Base-by-base conservation (phyloP, 2,797 vertebrate species). In the Petrocephalus sullivani region DNA sequence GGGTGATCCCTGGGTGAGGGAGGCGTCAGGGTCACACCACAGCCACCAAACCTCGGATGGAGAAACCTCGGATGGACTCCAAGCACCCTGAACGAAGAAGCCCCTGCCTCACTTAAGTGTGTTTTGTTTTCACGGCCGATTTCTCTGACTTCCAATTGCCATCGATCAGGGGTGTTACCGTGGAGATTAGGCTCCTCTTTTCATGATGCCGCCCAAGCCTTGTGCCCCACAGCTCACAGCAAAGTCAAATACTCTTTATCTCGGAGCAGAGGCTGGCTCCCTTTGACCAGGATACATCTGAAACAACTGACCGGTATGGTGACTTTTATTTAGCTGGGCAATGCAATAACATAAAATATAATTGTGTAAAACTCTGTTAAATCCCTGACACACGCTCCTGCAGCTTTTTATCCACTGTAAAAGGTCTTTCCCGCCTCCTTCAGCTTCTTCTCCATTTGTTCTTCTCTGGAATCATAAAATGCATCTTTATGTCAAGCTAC, bases 221-320 rank as follows among this genome's bases (percentile, higher is more conserved):
- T 6, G 56, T 58, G 53, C 84, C 53, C 28, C 16, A 41, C 37
- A 86, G 16, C 84, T 60, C 23, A 7, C 14, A 23, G 53, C 84
- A 60, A 23, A 86, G 84, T 86, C 54, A 86, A 85, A 86, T 23
- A n/a, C 84, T 58, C 37, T 58, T 86, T 58, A 60, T 86, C 56
- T 60, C 9, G 12, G 64, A 41, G 53, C 84, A 86, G 53, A 58
- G 49, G 49, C 49, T 16, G 10, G 9, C 21, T 83, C 81, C 7
- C 19, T 54, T 51, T 54, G 2, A 28, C 14, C 81, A 83, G n/a
- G 81, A 46, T 83, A 19, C 10, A 83, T 83, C n/a, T 83, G 49
- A 23, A 53, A 51, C 71, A 78, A 46, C 41, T 54, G 37, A 71
- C 49, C n/a, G 0, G 14, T 54, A 54, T 28, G 81, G 81, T 83